A percentile compares a stretch with the other conserved stretches of the same genome.
These are phyloP conservation scores for Chrysemys picta DNA, from an alignment of 2,113 vertebrate genomes.

Conservation along the genomic window DNA sequence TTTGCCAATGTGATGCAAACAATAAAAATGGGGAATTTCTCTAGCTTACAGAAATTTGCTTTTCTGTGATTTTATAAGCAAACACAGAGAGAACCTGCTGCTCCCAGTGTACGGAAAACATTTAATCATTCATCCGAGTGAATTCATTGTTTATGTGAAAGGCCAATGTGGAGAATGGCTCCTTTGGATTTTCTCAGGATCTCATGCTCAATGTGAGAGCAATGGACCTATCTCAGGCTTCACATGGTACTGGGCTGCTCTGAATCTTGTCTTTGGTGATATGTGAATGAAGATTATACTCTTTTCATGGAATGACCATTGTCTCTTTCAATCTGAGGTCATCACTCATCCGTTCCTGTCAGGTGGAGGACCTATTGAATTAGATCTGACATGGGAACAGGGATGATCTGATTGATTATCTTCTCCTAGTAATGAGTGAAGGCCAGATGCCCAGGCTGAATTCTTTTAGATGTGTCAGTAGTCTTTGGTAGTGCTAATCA, in stretches of 20 bases:
- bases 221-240: neutral
- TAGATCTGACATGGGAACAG: neutral
- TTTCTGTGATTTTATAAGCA: constrained; percentile 20
- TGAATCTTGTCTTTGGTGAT: neutral
- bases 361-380: neutral
- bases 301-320: neutral
- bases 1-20: constrained; percentile 15
- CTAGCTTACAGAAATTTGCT: neutral
- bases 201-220: neutral
- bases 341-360: neutral
- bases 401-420: neutral
- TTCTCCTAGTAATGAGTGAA: neutral
- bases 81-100: neutral
- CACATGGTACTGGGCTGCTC: neutral
- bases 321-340: neutral
- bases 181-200: constrained; percentile 5
- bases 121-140: neutral
- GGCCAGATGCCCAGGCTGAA: too few relatives aligned
- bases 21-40: constrained; percentile 1
- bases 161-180: neutral
- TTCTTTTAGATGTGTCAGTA: too few relatives aligned
- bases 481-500: neutral
- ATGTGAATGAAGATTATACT: neutral
- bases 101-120: neutral
- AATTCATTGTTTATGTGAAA: neutral